Evolutionary conservation across 2,888 invertebrate genomes (phyloP), one percentile per base, ranked within the genome.

Genomic region (Cataglyphis rosenhaueri): DNA sequence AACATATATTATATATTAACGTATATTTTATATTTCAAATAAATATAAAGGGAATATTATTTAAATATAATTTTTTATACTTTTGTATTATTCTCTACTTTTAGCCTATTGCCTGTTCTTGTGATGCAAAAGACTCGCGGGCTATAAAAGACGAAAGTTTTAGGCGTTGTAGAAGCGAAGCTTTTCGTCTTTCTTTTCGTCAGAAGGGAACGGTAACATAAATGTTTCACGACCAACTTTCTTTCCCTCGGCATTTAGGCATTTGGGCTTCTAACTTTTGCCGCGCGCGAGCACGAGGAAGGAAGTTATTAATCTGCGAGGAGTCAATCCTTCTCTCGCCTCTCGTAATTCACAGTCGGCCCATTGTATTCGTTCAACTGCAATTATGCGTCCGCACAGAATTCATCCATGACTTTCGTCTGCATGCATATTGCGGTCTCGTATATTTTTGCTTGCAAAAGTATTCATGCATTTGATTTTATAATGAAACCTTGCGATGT

Each of bases 161-260:
- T 29, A 41, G 35, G 44, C 44, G 35, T 70, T 78, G 59, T 70
- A 59, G 48, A 41, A 78, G 61, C 18, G 41, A 66, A 55, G 44
- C 52, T 75, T 52, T 52, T 55, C 25, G 32, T 35, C 25, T 70
- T 21, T 21, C 21, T 21, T 21, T 21, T 21, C 21, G 21, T 21
- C 21, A 59, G 59, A 59, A 59, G 65, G 25, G 9, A 25, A 62
- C 6, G 21, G 74, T 6, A 65, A 65, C 25, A 86, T 88, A 83
- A 89, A 89, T 88, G 89, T 89, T 89, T 89, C 88, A 88, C 86
- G 84, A 89, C 66, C 82, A 88, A 89, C 89, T 89, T 88, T 89
- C 87, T 88, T 89, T 87, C 81, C 66, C 35, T 68, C 55, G 73
- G 87, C 86, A 88, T 89, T 89, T 89, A 89, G 89, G 87, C 87